These are phyloP conservation scores for Cerceris ruficornis DNA, from an alignment of 2,888 invertebrate species.

Conservation along the genomic window DNA sequence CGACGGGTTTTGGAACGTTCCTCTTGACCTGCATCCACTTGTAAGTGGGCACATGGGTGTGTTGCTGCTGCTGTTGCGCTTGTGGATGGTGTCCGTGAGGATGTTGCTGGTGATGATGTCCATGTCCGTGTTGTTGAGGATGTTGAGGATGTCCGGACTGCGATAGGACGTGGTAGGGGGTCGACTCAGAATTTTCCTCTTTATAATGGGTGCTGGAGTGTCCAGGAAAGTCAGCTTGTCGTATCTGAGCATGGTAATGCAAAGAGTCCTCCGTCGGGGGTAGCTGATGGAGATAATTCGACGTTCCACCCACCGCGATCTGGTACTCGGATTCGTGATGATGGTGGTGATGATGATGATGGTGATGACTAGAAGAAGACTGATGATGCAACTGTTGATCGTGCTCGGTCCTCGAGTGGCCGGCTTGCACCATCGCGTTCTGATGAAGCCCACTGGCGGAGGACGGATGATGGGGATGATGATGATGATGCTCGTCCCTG, in stretches of 20 bases:
- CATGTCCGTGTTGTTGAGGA: slow-evolving; percentile 80
- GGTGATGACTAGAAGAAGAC: slow-evolving; percentile 78
- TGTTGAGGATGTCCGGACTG: slow-evolving; percentile 75
- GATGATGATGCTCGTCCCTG: slow-evolving; percentile 82
- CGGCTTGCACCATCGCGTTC: slow-evolving; percentile 60
- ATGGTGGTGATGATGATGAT: slow-evolving; percentile 83
- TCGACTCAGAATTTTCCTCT: slow-evolving; percentile 83
- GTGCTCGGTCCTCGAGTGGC: slow-evolving; percentile 69
- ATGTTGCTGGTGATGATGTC: slow-evolving; percentile 77
- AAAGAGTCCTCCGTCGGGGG: slow-evolving; percentile 64
- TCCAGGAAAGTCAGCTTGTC: slow-evolving; percentile 84
- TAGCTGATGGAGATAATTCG: slow-evolving; percentile 76
- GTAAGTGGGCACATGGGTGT: slow-evolving; percentile 92
- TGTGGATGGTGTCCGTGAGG: slow-evolving; percentile 76
- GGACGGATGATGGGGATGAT: slow-evolving; percentile 75
- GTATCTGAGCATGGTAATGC: slow-evolving; percentile 76
- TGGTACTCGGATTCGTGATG: slow-evolving; percentile 83
- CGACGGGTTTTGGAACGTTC: slow-evolving; percentile 96
- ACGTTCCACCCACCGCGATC: slow-evolving; percentile 80
- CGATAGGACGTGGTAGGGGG: slow-evolving; percentile 78
- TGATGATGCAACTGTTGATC: slow-evolving; percentile 75
- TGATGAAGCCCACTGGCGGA: slow-evolving; percentile 62
- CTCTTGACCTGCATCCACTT: slow-evolving; percentile 99
- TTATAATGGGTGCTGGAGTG: slow-evolving; percentile 84
- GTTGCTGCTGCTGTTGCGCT: slow-evolving; percentile 80